Percentiles rank a stretch among this genome's conserved stretches.
phyloP scores from a whole-genome alignment of 1,140 invertebrate species.

The Drosophila orena region DNA sequence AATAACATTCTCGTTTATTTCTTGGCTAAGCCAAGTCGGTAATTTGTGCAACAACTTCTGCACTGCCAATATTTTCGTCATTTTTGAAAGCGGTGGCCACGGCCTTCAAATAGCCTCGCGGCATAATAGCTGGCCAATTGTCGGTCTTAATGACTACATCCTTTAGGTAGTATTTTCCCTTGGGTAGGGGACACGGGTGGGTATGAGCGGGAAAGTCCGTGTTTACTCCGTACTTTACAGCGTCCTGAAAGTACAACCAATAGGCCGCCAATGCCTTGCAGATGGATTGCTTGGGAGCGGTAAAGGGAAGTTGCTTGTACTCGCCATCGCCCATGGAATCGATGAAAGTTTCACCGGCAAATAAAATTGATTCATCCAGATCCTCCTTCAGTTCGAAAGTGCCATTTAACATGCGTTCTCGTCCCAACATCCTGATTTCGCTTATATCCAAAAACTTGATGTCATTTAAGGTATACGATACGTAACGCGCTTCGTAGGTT shows the following conservation, averaged over 20 bases:
- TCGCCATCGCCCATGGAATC: conserved; percentile 33
- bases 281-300: conserved; percentile 1
- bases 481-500: neutral
- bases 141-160: conserved; percentile 21
- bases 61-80: neutral
- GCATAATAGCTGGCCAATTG: conserved; percentile 31
- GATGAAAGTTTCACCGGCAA: conserved; percentile 12
- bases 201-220: conserved; percentile 26
- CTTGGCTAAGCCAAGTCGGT: neutral
- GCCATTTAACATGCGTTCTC: conserved; percentile 31
- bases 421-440: conserved; percentile 17
- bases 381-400: conserved; percentile 14
- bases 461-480: neutral
- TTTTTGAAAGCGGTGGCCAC: conserved; percentile 8
- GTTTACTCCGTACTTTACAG: conserved; percentile 13
- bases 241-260: conserved; percentile 7
- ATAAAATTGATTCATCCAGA: conserved; percentile 3
- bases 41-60: neutral
- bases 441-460: neutral
- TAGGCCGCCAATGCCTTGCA: conserved; percentile 16
- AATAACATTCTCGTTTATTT: neutral
- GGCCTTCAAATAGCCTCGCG: conserved; percentile 10
- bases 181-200: conserved; percentile 35
- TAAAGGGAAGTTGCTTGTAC: conserved; percentile 20
- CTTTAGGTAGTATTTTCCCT: conserved; percentile 29